Conservation (phyloP, 2,888 invertebrate species). For the Diplazon laetatorius region DNA sequence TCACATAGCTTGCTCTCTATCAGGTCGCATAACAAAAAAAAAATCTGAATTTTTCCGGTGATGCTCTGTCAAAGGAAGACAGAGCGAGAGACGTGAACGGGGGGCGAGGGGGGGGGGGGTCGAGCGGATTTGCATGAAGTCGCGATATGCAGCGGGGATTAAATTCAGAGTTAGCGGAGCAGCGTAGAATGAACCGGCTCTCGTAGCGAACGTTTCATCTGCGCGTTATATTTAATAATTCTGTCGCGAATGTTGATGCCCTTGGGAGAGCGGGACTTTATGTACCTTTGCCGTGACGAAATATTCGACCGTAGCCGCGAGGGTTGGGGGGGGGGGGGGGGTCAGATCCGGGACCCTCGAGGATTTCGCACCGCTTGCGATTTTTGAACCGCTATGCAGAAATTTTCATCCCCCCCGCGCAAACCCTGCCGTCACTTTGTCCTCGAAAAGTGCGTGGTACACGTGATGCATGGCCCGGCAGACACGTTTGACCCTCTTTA, state of each 20-base stretch:
- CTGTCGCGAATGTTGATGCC: not conserved
- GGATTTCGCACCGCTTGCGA: constrained; percentile 25
- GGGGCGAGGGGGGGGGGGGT: no score
- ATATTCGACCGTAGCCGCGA: no score
- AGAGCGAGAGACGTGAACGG: not conserved
- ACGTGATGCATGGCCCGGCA: not conserved
- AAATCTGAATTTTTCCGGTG: constrained; percentile 10
- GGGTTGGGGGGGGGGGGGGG: not conserved
- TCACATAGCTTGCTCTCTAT: no score
- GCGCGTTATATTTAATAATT: constrained; percentile 22
- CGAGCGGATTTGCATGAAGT: no score
- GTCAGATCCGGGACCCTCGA: not conserved
- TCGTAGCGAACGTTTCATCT: not conserved
- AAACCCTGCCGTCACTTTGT: constrained; percentile 1
- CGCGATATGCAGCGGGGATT: not conserved
- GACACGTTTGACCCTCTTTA: constrained; percentile 3
- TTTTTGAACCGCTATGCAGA: not conserved
- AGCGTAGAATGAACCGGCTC: not conserved
- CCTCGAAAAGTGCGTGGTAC: not conserved
- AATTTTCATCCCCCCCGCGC: not conserved
- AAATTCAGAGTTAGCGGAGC: not conserved
- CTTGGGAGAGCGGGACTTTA: not conserved
- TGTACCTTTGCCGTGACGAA: constrained; percentile 7
- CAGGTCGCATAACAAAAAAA: no score
- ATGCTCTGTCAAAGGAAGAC: not conserved